Conservation (phyloP, 1,140 invertebrate species). For the Holcopasites calliopsidis region DNA sequence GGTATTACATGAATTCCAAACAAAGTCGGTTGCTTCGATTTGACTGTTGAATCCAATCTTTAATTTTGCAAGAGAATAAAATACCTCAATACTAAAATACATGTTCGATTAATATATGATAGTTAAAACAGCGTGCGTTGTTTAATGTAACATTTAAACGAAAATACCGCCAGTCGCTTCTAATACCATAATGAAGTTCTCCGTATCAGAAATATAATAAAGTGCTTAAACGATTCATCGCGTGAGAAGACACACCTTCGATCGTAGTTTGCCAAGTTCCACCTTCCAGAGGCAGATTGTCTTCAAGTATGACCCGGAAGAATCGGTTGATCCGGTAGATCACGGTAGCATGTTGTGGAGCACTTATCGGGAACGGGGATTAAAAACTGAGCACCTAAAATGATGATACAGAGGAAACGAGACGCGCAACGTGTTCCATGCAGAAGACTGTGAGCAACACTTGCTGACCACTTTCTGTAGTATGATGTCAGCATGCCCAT, state of each 20-base stretch:
- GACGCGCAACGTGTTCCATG: neutral
- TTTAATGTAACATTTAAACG: too few species aligned
- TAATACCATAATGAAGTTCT: too few species aligned
- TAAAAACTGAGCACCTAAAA: neutral
- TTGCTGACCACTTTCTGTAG: slow-evolving; percentile 29
- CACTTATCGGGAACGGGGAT: neutral
- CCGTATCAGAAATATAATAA: too few species aligned
- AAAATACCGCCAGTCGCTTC: too few species aligned
- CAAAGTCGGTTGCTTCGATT: too few species aligned
- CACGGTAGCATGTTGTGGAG: neutral
- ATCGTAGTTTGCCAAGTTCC: neutral
- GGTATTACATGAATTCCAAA: neutral
- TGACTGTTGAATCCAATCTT: too few species aligned
- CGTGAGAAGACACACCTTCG: neutral
- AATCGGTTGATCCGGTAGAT: neutral
- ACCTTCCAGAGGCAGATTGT: neutral
- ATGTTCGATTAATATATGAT: too few species aligned
- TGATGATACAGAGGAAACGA: neutral
- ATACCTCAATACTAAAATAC: too few species aligned
- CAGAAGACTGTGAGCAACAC: neutral
- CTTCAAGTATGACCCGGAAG: neutral
- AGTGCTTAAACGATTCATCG: too few species aligned
- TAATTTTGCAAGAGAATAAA: too few species aligned
- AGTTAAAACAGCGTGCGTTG: too few species aligned
- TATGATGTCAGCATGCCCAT: slow-evolving; percentile 29